Evolutionary conservation across 2,797 vertebrate species (phyloP).

Genomic region (Pagetopsis macropterus): DNA sequence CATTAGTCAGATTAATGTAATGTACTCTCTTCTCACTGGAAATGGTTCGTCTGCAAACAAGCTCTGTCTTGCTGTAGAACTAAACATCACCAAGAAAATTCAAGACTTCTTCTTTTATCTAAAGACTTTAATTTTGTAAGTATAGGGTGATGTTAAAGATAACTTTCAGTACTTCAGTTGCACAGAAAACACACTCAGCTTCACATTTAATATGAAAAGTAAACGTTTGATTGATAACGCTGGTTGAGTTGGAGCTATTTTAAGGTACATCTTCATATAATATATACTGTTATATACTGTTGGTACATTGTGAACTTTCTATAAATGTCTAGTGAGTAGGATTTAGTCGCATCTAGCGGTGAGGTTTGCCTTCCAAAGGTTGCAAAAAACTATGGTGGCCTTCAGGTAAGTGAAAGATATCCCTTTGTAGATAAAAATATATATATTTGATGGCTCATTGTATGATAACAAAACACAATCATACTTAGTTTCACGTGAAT

Average conservation of each 20-base stretch:
- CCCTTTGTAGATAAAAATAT: no score
- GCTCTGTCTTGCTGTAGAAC: conserved; percentile 61
- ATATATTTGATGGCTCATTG: no score
- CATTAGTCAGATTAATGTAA: conserved; percentile 90
- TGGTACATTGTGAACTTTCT: no score
- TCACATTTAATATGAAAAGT: conserved; percentile 15
- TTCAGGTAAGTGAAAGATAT: no score
- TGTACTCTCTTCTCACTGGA: conserved; percentile 78
- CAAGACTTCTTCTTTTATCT: conserved; percentile 59
- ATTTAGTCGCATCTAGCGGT: no score
- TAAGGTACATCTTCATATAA: neutral
- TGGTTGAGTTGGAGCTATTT: conserved; percentile 3
- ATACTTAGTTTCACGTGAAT: no score
- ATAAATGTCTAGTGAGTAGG: no score
- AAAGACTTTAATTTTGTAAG: conserved; percentile 58
- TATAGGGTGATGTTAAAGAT: conserved; percentile 52
- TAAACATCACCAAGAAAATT: conserved; percentile 72
- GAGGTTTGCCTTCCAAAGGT: no score
- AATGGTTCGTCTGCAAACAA: conserved; percentile 63
- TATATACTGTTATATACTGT: neutral
- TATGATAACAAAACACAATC: no score
- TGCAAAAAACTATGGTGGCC: no score
- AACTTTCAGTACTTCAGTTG: conserved; percentile 41
- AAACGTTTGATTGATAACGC: neutral
- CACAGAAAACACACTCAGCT: conserved; percentile 25